These are phyloP conservation scores for Nautilus pompilius DNA, from an alignment of 1,140 invertebrate species.

Conservation along the genomic window DNA sequence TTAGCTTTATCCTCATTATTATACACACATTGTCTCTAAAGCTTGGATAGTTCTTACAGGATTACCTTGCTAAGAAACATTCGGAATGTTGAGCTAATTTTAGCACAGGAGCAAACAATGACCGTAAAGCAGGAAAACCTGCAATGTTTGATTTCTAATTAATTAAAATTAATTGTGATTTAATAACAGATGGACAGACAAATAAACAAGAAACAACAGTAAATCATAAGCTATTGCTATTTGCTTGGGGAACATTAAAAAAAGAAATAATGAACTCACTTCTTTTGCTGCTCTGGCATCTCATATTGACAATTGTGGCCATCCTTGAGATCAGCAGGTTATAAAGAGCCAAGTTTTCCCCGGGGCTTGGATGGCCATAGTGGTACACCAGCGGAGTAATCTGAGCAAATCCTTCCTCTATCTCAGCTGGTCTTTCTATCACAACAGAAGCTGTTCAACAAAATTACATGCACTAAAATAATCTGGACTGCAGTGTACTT, in stretches of 20 bases:
- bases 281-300: constrained; percentile 82
- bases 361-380: constrained; percentile 82
- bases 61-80: no score
- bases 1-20: no score
- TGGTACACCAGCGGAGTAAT: constrained; percentile 88
- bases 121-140: no score
- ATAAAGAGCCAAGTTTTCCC: constrained; percentile 78
- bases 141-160: neutral
- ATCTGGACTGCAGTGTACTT: no score
- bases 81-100: no score
- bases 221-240: neutral
- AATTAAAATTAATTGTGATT: neutral
- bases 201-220: neutral
- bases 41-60: no score
- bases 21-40: no score
- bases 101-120: no score
- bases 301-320: constrained; percentile 80
- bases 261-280: constrained; percentile 55
- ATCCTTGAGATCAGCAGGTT: constrained; percentile 75
- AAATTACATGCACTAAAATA: no score
- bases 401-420: constrained; percentile 77
- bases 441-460: constrained; percentile 79
- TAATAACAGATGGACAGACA: constrained; percentile 1
- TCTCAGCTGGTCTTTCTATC: constrained; percentile 84
- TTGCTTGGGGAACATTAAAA: neutral